A percentile compares a stretch with the other conserved stretches of the same genome.
phyloP scores from a whole-genome alignment of 2,888 invertebrate species.

The Junonia oenone region DNA sequence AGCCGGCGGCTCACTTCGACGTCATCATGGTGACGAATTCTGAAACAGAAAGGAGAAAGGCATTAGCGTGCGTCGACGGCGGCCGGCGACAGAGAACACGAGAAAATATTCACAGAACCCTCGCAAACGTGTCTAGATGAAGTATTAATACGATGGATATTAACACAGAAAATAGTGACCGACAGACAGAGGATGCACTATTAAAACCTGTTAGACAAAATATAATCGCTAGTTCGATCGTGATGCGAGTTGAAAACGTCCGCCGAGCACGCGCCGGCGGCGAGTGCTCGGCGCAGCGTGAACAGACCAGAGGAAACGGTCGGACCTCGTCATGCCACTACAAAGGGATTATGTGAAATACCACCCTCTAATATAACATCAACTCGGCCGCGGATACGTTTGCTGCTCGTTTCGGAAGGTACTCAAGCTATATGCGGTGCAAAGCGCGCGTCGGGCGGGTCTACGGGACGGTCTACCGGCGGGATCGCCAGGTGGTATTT shows the following conservation, averaged over 20 bases:
- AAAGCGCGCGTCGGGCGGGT: conserved; percentile 11
- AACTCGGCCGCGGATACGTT: conserved; percentile 34
- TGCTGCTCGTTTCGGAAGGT: conserved; percentile 56
- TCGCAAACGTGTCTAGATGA: conserved; percentile 44
- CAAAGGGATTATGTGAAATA: conserved; percentile 63
- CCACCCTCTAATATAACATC: conserved; percentile 55
- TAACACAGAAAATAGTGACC: conserved; percentile 50
- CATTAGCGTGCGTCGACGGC: conserved; percentile 33
- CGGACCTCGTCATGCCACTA: conserved; percentile 66
- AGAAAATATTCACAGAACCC: conserved; percentile 30
- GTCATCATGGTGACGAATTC: conserved; percentile 99
- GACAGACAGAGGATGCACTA: conserved; percentile 65
- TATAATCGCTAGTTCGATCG: background rate
- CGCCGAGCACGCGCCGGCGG: conserved; percentile 39
- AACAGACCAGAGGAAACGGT: conserved; percentile 42
- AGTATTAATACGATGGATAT: conserved; percentile 32
- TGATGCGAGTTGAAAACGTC: background rate
- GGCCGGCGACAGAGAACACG: conserved; percentile 9
- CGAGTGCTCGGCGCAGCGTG: conserved; percentile 42
- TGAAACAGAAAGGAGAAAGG: conserved; percentile 77
- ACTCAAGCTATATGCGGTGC: conserved; percentile 28
- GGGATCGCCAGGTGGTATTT: conserved; percentile 68
- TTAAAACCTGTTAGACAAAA: conserved; percentile 52
- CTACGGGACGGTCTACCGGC: conserved; percentile 12
- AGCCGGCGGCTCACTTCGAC: conserved; percentile 95